Conservation (phyloP, 37 sponge, comb jelly and placozoan genomes). For the Sycon ciliatum region DNA sequence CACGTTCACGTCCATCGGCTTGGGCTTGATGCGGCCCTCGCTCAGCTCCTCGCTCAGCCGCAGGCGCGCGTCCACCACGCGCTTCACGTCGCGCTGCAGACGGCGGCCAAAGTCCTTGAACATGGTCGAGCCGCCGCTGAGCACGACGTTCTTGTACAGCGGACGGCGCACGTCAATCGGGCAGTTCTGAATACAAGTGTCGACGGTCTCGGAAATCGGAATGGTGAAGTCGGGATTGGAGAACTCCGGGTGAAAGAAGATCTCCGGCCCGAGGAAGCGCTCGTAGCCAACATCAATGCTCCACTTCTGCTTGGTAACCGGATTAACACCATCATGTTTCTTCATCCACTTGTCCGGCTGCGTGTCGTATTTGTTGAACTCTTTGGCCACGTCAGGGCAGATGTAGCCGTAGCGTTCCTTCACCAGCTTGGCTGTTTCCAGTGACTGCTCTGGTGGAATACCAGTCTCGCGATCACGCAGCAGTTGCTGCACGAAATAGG, state of each 20-base stretch:
- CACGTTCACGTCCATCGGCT: conserved; percentile 85
- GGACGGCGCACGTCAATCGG: conserved; percentile 95
- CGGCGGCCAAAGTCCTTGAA: conserved; percentile 97
- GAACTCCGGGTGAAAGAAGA: conserved; percentile 99
- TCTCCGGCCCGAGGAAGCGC: conserved; percentile 97
- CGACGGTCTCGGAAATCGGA: conserved; percentile 95
- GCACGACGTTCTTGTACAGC: conserved; percentile 97
- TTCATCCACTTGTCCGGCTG: conserved; percentile 95
- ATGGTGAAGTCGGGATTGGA: conserved; percentile 94
- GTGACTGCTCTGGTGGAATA: conserved; percentile 94
- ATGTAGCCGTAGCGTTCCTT: conserved; percentile 94
- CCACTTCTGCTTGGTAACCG: conserved; percentile 85
- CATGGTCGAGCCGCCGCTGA: conserved; percentile 99
- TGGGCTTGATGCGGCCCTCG: conserved; percentile 91
- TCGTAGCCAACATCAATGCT: conserved; percentile 99
- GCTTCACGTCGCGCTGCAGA: conserved; percentile 89
- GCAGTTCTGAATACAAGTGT: conserved; percentile 88
- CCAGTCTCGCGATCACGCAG: conserved; percentile 93
- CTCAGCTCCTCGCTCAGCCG: conserved; percentile 88
- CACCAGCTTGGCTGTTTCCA: conserved; percentile 91
- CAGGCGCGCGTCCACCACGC: conserved; percentile 80
- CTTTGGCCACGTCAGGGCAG: conserved; percentile 98
- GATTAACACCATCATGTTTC: conserved; percentile 63
- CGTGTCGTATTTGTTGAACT: conserved; percentile 92
- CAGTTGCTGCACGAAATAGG: conserved; percentile 97